These are phyloP conservation scores for Hylaeus volcanicus DNA, from an alignment of 1,140 invertebrate genomes.

Conservation along the genomic window DNA sequence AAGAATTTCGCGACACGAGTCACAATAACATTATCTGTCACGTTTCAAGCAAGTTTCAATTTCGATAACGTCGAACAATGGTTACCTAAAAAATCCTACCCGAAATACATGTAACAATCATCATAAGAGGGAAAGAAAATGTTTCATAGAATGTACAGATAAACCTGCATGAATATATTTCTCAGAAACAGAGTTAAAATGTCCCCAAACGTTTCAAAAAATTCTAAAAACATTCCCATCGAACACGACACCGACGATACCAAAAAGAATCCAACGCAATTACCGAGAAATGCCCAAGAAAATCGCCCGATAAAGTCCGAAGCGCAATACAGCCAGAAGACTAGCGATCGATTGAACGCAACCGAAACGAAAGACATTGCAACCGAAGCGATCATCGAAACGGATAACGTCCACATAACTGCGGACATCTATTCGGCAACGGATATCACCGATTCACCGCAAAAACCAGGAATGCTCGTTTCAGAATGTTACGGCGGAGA, in stretches of 20 bases:
- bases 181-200: too few relatives aligned
- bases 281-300: too few relatives aligned
- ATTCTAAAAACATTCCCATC: not conserved
- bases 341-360: fast-evolving
- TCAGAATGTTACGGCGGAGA: not conserved
- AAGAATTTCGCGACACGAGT: not conserved
- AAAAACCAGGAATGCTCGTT: not conserved
- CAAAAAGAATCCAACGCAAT: not conserved
- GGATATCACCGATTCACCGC: not conserved
- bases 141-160: not conserved
- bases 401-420: conserved; percentile 14
- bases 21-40: too few relatives aligned
- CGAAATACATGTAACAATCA: not conserved
- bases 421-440: conserved; percentile 21
- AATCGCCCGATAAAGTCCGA: not conserved
- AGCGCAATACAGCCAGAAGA: not conserved
- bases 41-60: not conserved
- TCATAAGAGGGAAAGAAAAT: not conserved
- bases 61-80: not conserved
- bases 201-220: not conserved
- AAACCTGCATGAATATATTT: too few relatives aligned
- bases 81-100: not conserved
- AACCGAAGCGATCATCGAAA: not conserved
- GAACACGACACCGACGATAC: not conserved
- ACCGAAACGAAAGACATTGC: not conserved